Evolutionary conservation across 1,140 invertebrate species (phyloP), one percentile per base, ranked within the genome.

Genomic region (Diachasmimorpha longicaudata): DNA sequence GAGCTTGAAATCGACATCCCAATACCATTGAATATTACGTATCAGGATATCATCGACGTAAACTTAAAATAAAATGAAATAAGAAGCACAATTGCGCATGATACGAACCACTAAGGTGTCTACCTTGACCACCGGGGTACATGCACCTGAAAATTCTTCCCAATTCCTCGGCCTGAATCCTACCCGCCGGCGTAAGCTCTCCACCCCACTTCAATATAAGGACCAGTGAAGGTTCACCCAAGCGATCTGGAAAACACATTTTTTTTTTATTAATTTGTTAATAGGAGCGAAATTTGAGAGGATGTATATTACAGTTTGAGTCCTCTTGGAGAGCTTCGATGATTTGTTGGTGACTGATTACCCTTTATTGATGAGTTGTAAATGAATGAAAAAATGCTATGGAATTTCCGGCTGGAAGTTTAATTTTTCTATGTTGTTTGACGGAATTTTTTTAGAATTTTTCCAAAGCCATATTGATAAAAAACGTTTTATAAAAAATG

Each of bases 191-290:
- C n/a, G 99, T 99, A 80, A 99, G 88, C 89, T 99, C 99, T 39
- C 99, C 98, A 73, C 98, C 99, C 98, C 99, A 99, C 91, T 99
- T 99, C 36, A 99, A 90, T 79, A 99, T 99, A 44, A 99, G 90
- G 14, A 99, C 95, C 55, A 99, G 88, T 0, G 96, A 97, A 2
- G 96, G 97, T 81, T 97, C 96, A 55, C 93, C 93, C 2, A 94
- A 92, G 77, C 91, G 91, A 87, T 97, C 95, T 93, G 90, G 81
- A 77, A 81, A 82, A 77, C 82, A 74, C 70, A 73, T 63, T 42
- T 42, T 36, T 63, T 42, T 42, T 36, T 25, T 21, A 58, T 13
- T 63, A 31, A 63, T 63, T 63, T 31, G 1, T 13, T 4, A 14
- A 72, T 11, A 31, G 36, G 21, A 14, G 42, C 19, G 44, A 1